These are phyloP conservation scores for Ptychoptera albimana DNA, from an alignment of 2,888 invertebrate genomes.

Conservation along the genomic window DNA sequence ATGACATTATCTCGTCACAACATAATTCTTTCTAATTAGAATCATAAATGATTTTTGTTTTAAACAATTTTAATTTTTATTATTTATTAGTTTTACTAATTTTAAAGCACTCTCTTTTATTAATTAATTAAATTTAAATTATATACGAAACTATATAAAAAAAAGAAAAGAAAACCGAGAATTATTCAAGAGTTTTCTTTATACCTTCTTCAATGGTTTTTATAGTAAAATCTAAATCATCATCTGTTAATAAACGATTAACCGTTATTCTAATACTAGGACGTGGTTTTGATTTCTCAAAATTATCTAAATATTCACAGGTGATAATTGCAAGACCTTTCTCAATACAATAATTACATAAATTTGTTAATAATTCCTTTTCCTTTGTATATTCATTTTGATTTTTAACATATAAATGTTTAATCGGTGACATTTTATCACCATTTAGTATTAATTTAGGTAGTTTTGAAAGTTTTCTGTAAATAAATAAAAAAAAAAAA, in stretches of 20 bases:
- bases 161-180: too few relatives aligned
- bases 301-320: slow-evolving; percentile 49
- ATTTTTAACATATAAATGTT: slow-evolving; percentile 50
- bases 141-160: too few relatives aligned
- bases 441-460: slow-evolving; percentile 38
- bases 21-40: too few relatives aligned
- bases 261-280: slow-evolving; percentile 60
- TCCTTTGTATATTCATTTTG: slow-evolving; percentile 34
- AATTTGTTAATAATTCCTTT: slow-evolving; percentile 33
- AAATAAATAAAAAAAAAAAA: slow-evolving; percentile 11
- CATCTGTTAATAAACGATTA: slow-evolving; percentile 43
- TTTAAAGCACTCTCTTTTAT: too few relatives aligned
- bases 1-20: too few relatives aligned
- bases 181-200: slow-evolving; percentile 22
- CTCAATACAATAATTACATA: slow-evolving; percentile 36
- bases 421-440: slow-evolving; percentile 51
- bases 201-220: slow-evolving; percentile 29
- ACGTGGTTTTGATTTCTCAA: slow-evolving; percentile 46
- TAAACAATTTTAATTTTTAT: too few relatives aligned
- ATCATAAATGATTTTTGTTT: too few relatives aligned
- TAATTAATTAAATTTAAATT: too few relatives aligned
- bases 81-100: too few relatives aligned
- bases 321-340: slow-evolving; percentile 52
- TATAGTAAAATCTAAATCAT: slow-evolving; percentile 38
- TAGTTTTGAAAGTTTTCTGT: slow-evolving; percentile 32